Evolutionary conservation across 2,797 vertebrate species (phyloP), one percentile per base, ranked within the genome.

Genomic region (Enteromius viviparus): DNA sequence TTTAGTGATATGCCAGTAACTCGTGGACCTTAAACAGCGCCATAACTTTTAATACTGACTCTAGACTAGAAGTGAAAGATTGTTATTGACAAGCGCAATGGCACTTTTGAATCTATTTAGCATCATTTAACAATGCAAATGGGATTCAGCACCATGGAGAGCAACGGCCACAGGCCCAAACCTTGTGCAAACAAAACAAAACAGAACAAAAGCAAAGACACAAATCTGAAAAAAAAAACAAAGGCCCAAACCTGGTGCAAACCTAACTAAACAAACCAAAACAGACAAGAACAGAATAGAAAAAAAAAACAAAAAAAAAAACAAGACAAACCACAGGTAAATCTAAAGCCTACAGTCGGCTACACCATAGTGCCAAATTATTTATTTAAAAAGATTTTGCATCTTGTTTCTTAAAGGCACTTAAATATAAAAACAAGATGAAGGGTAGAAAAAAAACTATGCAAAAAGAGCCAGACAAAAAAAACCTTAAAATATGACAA

Each of bases 101-200:
- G 17, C 17, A n/a, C 34, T 32, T 71, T 8, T 32, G 66, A 71
- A 47, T 3, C 26, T 19, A 34, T 34, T 47, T 40, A 58, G 15
- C 17, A 11, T 71, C 53, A 71, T 47, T 34, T 12, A 47, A 32
- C 53, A 47, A 37, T 60, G 15, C 29, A 9, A 45, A 74, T 60
- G 47, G 40, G 21, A 32, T 78, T 83, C 81, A 83, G 81, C 53
- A 83, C 81, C 81, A 60, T 14, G 81, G 81, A 83, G 19, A 83
- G 81, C 65, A 51, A 10, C 75, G 32, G 55, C 45, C 34, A 55
- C 34, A 66, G 2, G 9, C 29, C 21, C 15, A 7, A 34, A 74
- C 66, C 4, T 42, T 69, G 34, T 42, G 21, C 32, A 17, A 17
- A 8, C 4, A 17, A 55, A 53, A 19, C 17, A 51, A 6, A 51